Evolutionary conservation across 2,797 vertebrate genomes (phyloP).

Genomic region (Momotus momota): DNA sequence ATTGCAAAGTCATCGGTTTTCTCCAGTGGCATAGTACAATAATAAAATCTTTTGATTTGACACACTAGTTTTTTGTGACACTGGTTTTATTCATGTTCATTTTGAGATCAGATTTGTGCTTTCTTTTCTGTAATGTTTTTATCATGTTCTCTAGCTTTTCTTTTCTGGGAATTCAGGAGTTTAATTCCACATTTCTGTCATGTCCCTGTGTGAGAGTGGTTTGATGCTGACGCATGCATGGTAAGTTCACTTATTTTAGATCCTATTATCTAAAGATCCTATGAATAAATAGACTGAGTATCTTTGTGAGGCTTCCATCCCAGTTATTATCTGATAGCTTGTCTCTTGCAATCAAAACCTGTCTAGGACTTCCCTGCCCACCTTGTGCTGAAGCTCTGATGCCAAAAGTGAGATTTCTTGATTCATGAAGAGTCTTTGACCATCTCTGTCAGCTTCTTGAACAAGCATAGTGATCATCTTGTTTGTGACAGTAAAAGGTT

Average conservation of each 20-base stretch:
- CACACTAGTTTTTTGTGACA: not conserved
- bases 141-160: not conserved
- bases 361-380: not conserved
- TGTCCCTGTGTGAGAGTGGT: not conserved
- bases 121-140: not conserved
- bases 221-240: accelerated
- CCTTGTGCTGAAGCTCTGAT: not conserved
- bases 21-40: not conserved
- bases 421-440: not conserved
- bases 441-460: not conserved
- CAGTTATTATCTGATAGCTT: not conserved
- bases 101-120: not conserved
- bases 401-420: not conserved
- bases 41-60: constrained; percentile 29
- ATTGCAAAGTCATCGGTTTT: constrained; percentile 49
- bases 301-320: not conserved
- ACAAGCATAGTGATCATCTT: not conserved
- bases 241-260: not conserved
- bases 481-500: not conserved
- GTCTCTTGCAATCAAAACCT: not conserved
- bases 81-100: not conserved
- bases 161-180: not conserved
- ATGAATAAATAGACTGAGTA: not conserved
- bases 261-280: not conserved
- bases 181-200: not conserved